Percentiles rank a stretch among this genome's conserved stretches.
Conservation (phyloP, 2,888 invertebrate genomes). For the Mycogona germanica region DNA sequence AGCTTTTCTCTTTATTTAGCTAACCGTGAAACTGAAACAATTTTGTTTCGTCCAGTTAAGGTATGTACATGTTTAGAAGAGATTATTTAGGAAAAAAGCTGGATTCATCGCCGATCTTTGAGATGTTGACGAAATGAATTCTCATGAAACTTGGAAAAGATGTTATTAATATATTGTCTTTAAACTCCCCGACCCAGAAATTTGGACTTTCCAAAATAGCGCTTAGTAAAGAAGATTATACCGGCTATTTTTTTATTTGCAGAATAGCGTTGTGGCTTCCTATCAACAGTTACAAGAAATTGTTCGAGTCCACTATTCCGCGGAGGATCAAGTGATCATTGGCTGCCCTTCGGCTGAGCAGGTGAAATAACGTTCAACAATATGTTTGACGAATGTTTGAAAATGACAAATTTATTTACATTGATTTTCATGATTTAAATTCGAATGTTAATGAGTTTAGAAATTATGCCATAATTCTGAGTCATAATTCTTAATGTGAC, state of each 20-base stretch:
- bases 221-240: background rate
- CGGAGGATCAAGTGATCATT: slow-evolving; percentile 69
- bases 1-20: slow-evolving; percentile 93
- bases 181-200: no score
- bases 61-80: slow-evolving; percentile 40
- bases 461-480: no score
- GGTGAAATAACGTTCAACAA: no score
- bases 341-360: slow-evolving; percentile 90
- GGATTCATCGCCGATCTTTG: no score
- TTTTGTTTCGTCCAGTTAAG: slow-evolving; percentile 85
- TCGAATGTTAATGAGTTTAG: no score
- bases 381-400: no score
- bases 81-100: no score
- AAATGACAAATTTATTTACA: background rate
- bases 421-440: background rate
- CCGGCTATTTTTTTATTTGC: slow-evolving; percentile 16
- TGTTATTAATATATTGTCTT: no score
- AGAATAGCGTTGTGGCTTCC: slow-evolving; percentile 68
- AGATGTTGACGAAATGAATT: background rate
- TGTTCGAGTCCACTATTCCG: slow-evolving; percentile 55
- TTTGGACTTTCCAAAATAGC: slow-evolving; percentile 40
- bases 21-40: slow-evolving; percentile 93
- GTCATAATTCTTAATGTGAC: no score
- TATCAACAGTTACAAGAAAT: slow-evolving; percentile 74
- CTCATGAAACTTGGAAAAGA: background rate